Evolutionary conservation across 2,797 vertebrate genomes (phyloP), one percentile per base, ranked within the genome.

Genomic region (Dallia pectoralis): DNA sequence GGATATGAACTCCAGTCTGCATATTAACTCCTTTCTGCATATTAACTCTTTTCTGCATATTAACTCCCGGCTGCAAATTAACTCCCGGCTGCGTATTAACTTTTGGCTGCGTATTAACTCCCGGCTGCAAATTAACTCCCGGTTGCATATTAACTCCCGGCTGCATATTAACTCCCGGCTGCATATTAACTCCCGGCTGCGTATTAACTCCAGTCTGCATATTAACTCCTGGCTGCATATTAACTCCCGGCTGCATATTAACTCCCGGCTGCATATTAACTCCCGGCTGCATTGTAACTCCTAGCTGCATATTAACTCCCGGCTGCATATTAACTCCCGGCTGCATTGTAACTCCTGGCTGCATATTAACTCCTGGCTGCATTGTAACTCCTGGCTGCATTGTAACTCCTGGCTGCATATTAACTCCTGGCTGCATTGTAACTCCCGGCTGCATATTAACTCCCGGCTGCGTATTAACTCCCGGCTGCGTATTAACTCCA

Each of bases 61-160:
- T 49, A 16, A 49, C 48, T 19, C 48, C 16, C 18, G 48, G 48
- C 48, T 49, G 4, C 48, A 15, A 0, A 16, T 1, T 49, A 16
- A 4, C 48, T 49, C 48, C 48, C 18, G 48, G 48, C 16, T 49
- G 1, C 16, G 4, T 1, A 16, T 79, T 79, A 82, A 75, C 77
- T 44, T 63, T 15, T 80, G 79, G 70, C 44, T 47, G 4, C 44
- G 4, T 74, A 77, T 18, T 81, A 74, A 68, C 53, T 32, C 56
- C 29, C 65, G 69, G 67, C 75, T 0, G 12, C 81, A 48, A 81
- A 44, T 47, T 73, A 14, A 11, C 22, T 84, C 75, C n/a, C 81
- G 47, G 47, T 3, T 49, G 4, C 47, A 72, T 62, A 44, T 78
- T 81, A 64, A 49, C 53, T 77, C 36, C 71, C 77, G 49, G 64